These are phyloP conservation scores for Willisornis vidua DNA, from an alignment of 2,113 vertebrate species.

Conservation along the genomic window DNA sequence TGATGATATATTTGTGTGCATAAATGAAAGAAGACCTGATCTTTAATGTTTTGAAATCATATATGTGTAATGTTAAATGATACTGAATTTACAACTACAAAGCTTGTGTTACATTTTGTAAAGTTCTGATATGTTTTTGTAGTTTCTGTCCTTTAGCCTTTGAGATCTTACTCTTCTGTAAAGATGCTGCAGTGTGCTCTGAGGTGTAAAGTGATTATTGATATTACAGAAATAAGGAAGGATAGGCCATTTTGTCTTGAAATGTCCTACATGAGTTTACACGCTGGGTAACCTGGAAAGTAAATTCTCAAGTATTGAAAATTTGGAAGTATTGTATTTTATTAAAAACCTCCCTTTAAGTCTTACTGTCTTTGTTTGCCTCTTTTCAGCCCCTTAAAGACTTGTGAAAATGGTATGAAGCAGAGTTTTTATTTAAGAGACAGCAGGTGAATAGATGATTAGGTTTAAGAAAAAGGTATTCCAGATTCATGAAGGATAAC, in stretches of 20 bases:
- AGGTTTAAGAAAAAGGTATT: not conserved
- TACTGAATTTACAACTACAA: not conserved
- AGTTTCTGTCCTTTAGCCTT: not conserved
- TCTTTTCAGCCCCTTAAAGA: not conserved
- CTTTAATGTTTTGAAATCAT: not conserved
- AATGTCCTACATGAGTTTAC: not conserved
- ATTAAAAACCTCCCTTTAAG: not conserved
- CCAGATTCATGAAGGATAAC: not conserved
- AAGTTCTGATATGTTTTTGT: not conserved
- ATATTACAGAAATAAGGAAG: not conserved
- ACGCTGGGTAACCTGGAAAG: not conserved
- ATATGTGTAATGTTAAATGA: not conserved
- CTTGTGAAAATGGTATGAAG: not conserved
- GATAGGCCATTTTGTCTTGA: not conserved
- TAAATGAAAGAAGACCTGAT: not conserved
- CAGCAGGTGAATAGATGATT: not conserved
- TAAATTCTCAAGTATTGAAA: not conserved
- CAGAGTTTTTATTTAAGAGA: not conserved
- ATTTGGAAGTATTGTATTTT: not conserved
- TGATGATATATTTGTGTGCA: not conserved
- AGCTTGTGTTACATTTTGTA: not conserved
- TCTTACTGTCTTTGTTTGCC: not conserved
- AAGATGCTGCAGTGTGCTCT: not conserved
- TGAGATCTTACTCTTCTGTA: not conserved
- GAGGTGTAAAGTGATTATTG: not conserved